Evolutionary conservation across 2,888 invertebrate genomes (phyloP).

Genomic region (Drosophila prostipennis): DNA sequence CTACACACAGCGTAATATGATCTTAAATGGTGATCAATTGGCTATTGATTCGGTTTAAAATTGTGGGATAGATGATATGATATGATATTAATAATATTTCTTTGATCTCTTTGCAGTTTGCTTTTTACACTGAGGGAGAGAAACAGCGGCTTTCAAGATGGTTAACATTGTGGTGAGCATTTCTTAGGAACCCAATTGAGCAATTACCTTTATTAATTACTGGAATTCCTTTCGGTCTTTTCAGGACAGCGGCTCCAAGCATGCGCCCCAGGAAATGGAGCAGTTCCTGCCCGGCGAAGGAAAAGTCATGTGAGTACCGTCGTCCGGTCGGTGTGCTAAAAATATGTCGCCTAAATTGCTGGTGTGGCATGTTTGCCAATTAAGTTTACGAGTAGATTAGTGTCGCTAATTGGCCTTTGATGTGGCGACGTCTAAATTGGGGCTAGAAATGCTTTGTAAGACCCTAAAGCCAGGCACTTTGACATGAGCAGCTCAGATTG

Average conservation of each 20-base stretch:
- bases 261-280: conserved; percentile 89
- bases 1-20: conserved; percentile 38
- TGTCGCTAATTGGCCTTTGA: conserved; percentile 33
- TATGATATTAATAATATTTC: neutral
- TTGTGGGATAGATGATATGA: neutral
- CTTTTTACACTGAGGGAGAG: conserved; percentile 21
- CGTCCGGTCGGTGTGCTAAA: conserved; percentile 21
- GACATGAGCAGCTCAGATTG: conserved; percentile 22
- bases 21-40: conserved; percentile 3
- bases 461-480: neutral
- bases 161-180: conserved; percentile 81
- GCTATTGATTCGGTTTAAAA: neutral
- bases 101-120: conserved; percentile 10
- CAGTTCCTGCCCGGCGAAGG: conserved; percentile 90
- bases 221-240: conserved; percentile 6
- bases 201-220: conserved; percentile 25
- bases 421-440: conserved; percentile 26
- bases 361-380: conserved; percentile 46
- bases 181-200: conserved; percentile 8
- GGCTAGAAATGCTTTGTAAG: conserved; percentile 16
- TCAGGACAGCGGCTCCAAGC: conserved; percentile 81
- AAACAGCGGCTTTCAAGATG: conserved; percentile 64
- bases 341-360: conserved; percentile 35
- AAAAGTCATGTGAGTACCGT: conserved; percentile 77
- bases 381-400: conserved; percentile 50